Evolutionary conservation across 2,888 invertebrate species (phyloP).

Genomic region (Scaptomyza flava): DNA sequence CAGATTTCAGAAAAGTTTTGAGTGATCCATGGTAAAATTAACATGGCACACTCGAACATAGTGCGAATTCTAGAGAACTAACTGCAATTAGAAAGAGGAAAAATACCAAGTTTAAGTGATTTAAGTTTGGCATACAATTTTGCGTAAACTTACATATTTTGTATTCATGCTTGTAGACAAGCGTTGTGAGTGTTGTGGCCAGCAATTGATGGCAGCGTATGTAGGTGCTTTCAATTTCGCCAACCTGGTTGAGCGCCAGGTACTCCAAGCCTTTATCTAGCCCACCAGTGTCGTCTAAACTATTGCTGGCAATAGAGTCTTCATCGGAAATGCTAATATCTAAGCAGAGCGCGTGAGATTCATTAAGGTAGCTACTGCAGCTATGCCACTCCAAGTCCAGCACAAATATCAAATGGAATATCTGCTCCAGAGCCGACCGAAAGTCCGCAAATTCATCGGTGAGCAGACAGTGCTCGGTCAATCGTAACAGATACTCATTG

Average conservation of each 20-base stretch:
- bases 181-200: constrained; percentile 76
- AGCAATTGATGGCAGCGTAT: constrained; percentile 83
- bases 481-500: constrained; percentile 78
- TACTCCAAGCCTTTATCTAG: constrained; percentile 47
- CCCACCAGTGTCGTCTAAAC: constrained; percentile 17
- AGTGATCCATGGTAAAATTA: constrained; percentile 21
- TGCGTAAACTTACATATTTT: constrained; percentile 52
- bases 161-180: constrained; percentile 63
- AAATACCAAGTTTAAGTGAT: constrained; percentile 1
- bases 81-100: constrained; percentile 64
- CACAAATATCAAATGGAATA: constrained; percentile 81
- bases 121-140: not conserved
- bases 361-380: constrained; percentile 70
- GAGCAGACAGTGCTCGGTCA: constrained; percentile 81
- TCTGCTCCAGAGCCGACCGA: constrained; percentile 77
- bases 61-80: constrained; percentile 77
- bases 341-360: constrained; percentile 47
- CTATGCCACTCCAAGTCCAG: constrained; percentile 82
- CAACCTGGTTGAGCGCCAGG: constrained; percentile 75
- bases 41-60: constrained; percentile 80
- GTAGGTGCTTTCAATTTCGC: constrained; percentile 82
- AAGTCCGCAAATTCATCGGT: constrained; percentile 60
- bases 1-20: not conserved
- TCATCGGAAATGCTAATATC: constrained; percentile 16
- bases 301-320: constrained; percentile 34